Evolutionary conservation across 2,888 invertebrate species (phyloP).

Genomic region (Meganola albula): DNA sequence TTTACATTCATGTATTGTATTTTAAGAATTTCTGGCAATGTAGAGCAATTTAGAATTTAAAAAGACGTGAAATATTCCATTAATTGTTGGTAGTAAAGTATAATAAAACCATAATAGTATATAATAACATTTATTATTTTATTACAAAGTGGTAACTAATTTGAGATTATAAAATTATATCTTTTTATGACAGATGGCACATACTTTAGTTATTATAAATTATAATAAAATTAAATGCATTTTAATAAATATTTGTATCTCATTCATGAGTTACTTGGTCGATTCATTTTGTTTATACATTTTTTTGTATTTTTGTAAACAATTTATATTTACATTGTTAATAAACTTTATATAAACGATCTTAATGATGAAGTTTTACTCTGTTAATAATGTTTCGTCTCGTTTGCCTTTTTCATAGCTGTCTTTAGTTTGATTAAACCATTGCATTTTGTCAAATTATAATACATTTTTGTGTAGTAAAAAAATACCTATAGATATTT

Average conservation of each 20-base stretch:
- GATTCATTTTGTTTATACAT: slow-evolving; percentile 14
- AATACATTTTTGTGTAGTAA: slow-evolving; percentile 4
- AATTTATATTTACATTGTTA: slow-evolving; percentile 30
- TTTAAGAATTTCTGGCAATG: too few species aligned
- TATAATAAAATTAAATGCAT: slow-evolving; percentile 41
- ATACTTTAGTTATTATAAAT: slow-evolving; percentile 33
- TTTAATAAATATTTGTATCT: slow-evolving; percentile 35
- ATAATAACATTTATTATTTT: slow-evolving; percentile 32
- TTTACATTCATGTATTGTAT: too few species aligned
- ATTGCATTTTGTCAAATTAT: slow-evolving; percentile 10
- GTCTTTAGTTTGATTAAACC: slow-evolving; percentile 10
- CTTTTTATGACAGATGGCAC: slow-evolving; percentile 44
- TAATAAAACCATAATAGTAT: too few species aligned
- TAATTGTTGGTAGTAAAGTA: too few species aligned
- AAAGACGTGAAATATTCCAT: too few species aligned
- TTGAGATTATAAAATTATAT: slow-evolving; percentile 33
- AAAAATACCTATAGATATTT: background rate
- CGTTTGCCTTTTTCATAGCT: slow-evolving; percentile 20
- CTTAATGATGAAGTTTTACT: slow-evolving; percentile 20
- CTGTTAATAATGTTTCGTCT: slow-evolving; percentile 28
- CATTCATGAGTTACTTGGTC: slow-evolving; percentile 18
- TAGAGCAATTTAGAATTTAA: too few species aligned
- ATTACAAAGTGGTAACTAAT: slow-evolving; percentile 40
- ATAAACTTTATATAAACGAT: slow-evolving; percentile 25
- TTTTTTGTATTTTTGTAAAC: slow-evolving; percentile 19